Evolutionary conservation across 2,113 vertebrate genomes (phyloP).

Genomic region (Micromys minutus): DNA sequence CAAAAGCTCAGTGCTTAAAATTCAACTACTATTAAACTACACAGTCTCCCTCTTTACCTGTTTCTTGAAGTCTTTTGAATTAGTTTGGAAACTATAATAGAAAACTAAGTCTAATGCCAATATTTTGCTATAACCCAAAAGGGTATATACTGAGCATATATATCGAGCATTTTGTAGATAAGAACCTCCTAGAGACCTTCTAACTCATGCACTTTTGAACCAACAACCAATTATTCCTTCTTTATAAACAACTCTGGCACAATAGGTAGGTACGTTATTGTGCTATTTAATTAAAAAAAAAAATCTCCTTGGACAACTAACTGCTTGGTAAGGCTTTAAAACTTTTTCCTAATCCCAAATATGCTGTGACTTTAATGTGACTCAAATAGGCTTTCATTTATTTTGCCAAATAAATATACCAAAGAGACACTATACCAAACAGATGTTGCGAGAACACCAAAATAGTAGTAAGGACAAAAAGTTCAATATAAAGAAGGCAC

Average conservation of each 20-base stretch:
- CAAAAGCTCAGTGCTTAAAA: conserved; percentile 35
- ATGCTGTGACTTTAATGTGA: conserved; percentile 28
- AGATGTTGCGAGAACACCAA: neutral
- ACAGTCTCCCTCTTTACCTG: neutral
- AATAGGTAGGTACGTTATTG: neutral
- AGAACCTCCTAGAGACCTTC: neutral
- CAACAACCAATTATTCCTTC: conserved; percentile 4
- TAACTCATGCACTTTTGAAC: neutral
- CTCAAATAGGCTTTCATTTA: conserved; percentile 32
- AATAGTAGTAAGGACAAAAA: neutral
- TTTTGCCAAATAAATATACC: neutral
- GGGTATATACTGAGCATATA: neutral
- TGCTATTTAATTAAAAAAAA: neutral
- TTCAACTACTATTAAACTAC: neutral
- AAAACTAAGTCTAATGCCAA: conserved; percentile 29
- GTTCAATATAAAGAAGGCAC: conserved; percentile 29
- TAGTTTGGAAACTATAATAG: neutral
- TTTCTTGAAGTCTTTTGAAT: neutral
- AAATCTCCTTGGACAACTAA: neutral
- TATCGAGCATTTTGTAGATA: neutral
- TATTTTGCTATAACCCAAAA: neutral
- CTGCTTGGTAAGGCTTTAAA: conserved; percentile 13
- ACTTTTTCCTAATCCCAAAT: conserved; percentile 33
- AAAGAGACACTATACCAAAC: neutral
- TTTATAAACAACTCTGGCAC: neutral